phyloP scores from a whole-genome alignment of 2,113 vertebrate genomes.

The Apistogramma diplotaenia region DNA sequence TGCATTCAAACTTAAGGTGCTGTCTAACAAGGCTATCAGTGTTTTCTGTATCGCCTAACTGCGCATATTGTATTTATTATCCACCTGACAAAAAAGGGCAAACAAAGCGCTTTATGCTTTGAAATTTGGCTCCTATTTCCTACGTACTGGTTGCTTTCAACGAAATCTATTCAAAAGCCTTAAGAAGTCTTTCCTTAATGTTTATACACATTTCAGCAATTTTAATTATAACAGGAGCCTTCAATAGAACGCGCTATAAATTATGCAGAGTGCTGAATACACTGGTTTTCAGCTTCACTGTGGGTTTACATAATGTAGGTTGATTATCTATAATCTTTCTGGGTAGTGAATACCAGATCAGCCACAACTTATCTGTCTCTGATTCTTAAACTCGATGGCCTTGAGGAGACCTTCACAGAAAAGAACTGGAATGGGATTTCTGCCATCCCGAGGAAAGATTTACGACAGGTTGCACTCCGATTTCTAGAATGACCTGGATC shows the following conservation, averaged over 20 bases:
- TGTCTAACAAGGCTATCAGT: neutral
- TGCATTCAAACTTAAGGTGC: neutral
- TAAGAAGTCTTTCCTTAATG: neutral
- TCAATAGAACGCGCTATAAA: neutral
- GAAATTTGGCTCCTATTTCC: neutral
- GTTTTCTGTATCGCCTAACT: neutral
- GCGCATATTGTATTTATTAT: neutral
- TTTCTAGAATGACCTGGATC: conserved; percentile 30
- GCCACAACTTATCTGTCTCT: neutral
- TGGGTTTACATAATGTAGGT: neutral
- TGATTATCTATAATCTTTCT: neutral
- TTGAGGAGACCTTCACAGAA: conserved; percentile 34
- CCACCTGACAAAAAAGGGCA: neutral
- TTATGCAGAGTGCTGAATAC: neutral
- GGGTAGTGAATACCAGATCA: neutral
- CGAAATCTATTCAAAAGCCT: neutral
- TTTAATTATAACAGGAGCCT: neutral
- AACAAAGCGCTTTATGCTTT: neutral
- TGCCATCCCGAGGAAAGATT: conserved; percentile 6
- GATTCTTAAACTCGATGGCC: neutral
- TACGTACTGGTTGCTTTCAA: neutral
- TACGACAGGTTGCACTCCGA: neutral
- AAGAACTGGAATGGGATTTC: conserved; percentile 19
- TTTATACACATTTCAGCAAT: neutral
- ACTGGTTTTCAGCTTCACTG: neutral